Base-by-base conservation (phyloP, 2,888 invertebrate genomes). In the Sthenelais limicola region DNA sequence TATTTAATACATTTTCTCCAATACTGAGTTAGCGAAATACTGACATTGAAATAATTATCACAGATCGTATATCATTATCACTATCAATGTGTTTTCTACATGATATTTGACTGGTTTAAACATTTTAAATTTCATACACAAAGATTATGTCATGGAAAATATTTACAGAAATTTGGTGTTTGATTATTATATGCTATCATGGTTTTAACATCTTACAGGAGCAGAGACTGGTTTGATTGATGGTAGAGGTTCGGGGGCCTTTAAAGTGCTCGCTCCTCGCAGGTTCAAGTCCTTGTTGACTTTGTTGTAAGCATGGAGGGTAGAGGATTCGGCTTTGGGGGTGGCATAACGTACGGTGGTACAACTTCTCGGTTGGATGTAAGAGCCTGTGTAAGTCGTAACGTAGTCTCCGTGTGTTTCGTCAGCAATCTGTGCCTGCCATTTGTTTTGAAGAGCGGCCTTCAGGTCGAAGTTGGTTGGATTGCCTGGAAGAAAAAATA, bases 391-490 rank as follows among this genome's bases (percentile, higher is more conserved):
- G 69, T 79, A 79, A 3, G 78, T 80, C 1, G 79, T 79, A 38
- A 56, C 54, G 76, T 79, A 84, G 66, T 85, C 84, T 43, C 82
- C 82, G 47, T 69, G 77, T 0, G 79, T 79, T 69, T 80, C 81
- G 72, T 81, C 78, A 18, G 81, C 82, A 26, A 79, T 75, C 73
- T 82, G 78, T 15, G 76, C 66, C 21, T 66, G 35, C 83, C 82
- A 82, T 62, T 78, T 76, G 0, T 74, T 66, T 71, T 80, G 78
- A 69, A 79, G 75, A n/a, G 77, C 76, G 28, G 80, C 77, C 0
- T 73, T 73, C 62, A 83, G 76, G 9, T 85, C 85, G 79, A 81
- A 86, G 74, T 84, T 86, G 7, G 86, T 86, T 1, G 86, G 80
- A 32, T 73, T 75, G 56, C 82, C 86, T 86, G 79, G 30, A 56